Percentiles rank a stretch among this genome's conserved stretches.
Evolutionary conservation across 2,113 vertebrate genomes (phyloP).

Genomic region (Pachycephala philippinensis): DNA sequence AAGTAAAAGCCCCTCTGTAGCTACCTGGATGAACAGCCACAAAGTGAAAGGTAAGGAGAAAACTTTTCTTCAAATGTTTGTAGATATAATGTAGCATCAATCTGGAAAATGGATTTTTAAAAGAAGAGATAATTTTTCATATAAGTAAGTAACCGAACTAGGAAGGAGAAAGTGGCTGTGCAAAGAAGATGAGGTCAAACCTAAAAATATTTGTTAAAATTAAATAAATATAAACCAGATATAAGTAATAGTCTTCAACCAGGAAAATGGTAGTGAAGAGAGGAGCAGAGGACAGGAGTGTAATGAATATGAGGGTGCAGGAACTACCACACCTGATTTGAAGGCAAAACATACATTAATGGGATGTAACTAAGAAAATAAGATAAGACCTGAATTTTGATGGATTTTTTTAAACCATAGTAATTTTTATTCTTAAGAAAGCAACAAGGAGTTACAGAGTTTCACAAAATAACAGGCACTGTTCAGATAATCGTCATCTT

Average conservation of each 20-base stretch:
- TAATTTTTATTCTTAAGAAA: slow-evolving; percentile 34
- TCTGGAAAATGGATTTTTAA: neutral
- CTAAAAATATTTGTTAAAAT: neutral
- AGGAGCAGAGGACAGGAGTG: neutral
- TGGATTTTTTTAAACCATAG: neutral
- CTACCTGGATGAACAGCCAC: neutral
- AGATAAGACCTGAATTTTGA: neutral
- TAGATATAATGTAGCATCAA: neutral
- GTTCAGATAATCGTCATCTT: neutral
- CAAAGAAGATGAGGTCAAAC: neutral
- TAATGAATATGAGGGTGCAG: neutral
- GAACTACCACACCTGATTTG: neutral
- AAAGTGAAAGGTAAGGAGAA: neutral
- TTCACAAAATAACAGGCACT: neutral
- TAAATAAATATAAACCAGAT: neutral
- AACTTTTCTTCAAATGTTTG: neutral
- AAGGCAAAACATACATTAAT: neutral
- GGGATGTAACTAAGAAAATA: neutral
- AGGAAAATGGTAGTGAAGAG: neutral
- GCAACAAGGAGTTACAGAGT: neutral
- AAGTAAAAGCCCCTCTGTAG: neutral
- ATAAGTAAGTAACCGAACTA: neutral
- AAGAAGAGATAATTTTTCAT: neutral
- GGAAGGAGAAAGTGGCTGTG: neutral
- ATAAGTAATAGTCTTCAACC: neutral